A percentile compares a stretch with the other conserved stretches of the same genome.
These are phyloP conservation scores for Reinhardtius hippoglossoides DNA, from an alignment of 2,113 vertebrate genomes.

Conservation along the genomic window DNA sequence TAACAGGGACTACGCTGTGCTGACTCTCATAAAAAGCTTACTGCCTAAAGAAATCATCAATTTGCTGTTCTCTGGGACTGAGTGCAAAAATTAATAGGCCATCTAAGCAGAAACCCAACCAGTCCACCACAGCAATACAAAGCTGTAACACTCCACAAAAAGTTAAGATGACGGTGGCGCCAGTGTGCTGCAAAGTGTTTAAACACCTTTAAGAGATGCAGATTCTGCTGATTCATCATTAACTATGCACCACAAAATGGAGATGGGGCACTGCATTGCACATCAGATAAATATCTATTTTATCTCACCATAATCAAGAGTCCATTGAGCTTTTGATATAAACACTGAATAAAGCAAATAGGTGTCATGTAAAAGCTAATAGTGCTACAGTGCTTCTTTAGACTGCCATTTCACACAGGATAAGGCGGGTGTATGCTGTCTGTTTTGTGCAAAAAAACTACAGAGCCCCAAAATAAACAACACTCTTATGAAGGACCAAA, in stretches of 20 bases:
- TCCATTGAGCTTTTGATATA: conserved; percentile 4
- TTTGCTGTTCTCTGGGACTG: conserved; percentile 25
- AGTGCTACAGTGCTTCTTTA: not conserved
- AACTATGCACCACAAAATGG: not conserved
- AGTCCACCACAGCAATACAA: conserved; percentile 13
- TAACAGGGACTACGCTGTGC: conserved; percentile 40
- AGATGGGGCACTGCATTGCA: not conserved
- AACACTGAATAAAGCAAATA: not conserved
- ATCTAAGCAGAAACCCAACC: conserved; percentile 28
- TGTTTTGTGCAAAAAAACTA: not conserved
- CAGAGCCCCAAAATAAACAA: not conserved
- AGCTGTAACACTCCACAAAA: conserved; percentile 15
- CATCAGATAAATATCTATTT: not conserved
- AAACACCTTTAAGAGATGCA: not conserved
- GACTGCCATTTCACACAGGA: not conserved
- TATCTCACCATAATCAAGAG: not conserved
- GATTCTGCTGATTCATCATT: conserved; percentile 33
- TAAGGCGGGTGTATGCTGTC: not conserved
- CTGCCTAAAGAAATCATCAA: conserved; percentile 61
- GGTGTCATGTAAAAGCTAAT: not conserved
- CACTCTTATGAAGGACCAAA: not conserved
- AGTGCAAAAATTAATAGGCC: conserved; percentile 37
- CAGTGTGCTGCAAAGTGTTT: conserved; percentile 13
- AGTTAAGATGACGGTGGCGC: conserved; percentile 13
- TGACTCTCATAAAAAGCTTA: conserved; percentile 54